Evolutionary conservation across 1,140 invertebrate genomes (phyloP).

Genomic region (Anthonomus grandis): DNA sequence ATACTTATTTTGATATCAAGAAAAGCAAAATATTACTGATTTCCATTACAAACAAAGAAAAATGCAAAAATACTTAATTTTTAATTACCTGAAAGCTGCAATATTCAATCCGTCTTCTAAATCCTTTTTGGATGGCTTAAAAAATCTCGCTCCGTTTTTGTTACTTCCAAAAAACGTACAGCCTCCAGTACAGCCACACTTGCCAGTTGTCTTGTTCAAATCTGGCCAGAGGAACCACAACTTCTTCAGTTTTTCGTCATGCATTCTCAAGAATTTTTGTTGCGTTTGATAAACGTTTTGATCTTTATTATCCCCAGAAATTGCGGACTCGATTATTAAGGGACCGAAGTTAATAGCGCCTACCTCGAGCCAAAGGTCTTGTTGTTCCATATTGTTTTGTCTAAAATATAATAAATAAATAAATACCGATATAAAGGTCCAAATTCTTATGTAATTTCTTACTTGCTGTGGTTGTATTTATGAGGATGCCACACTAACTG

Average conservation of each 20-base stretch:
- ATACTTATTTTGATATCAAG: no score
- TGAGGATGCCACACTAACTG: constrained; percentile 61
- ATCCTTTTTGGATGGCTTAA: constrained; percentile 78
- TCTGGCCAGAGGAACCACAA: constrained; percentile 92
- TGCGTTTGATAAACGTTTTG: constrained; percentile 74
- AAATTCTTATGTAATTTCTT: no score
- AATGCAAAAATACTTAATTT: no score
- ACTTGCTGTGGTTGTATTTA: constrained; percentile 46
- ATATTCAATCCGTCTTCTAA: constrained; percentile 78
- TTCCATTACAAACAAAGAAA: no score
- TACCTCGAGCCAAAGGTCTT: constrained; percentile 88
- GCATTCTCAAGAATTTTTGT: constrained; percentile 78
- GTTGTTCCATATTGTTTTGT: constrained; percentile 50
- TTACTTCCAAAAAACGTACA: constrained; percentile 92
- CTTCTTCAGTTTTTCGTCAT: constrained; percentile 84
- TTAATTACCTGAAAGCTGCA: constrained; percentile 65
- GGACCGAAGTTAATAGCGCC: constrained; percentile 87
- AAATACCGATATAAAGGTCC: background rate
- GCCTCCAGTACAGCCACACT: constrained; percentile 93
- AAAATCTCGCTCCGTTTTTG: constrained; percentile 80
- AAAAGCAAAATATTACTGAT: no score
- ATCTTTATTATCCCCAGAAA: constrained; percentile 71
- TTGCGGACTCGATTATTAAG: constrained; percentile 88
- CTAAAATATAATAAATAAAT: constrained; percentile 22
- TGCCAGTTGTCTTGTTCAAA: constrained; percentile 57